These are phyloP conservation scores for Poecilia gillii DNA, from an alignment of 2,797 vertebrate genomes.

Conservation along the genomic window DNA sequence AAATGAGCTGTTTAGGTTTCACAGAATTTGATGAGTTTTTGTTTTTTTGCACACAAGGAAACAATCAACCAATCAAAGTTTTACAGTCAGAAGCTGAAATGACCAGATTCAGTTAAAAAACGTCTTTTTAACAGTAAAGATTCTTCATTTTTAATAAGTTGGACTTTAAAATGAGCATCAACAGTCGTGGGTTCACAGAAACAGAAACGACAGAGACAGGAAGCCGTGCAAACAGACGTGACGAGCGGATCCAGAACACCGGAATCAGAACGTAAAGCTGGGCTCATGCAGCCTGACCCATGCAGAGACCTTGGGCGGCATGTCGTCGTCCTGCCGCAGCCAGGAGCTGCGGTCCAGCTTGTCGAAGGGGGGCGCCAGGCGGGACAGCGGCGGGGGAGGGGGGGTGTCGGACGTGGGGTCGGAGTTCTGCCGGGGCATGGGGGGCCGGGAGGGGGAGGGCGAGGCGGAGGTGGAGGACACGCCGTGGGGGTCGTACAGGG, in stretches of 20 bases:
- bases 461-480: constrained; percentile 92
- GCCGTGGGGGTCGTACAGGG: constrained; percentile 95
- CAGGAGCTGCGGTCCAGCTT: constrained; percentile 97
- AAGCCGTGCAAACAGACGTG: background rate
- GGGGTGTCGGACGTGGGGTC: constrained; percentile 99
- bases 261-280: background rate
- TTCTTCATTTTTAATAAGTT: background rate
- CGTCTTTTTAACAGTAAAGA: background rate
- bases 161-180: background rate
- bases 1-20: background rate
- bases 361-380: constrained; percentile 86
- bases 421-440: constrained; percentile 98
- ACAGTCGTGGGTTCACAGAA: background rate
- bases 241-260: background rate
- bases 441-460: constrained; percentile 92
- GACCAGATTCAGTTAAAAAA: background rate
- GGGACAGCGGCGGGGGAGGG: constrained; percentile 88
- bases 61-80: background rate
- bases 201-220: background rate
- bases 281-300: constrained; percentile 15
- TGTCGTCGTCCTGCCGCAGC: constrained; percentile 97
- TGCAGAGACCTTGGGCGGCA: constrained; percentile 93
- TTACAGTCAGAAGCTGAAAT: background rate
- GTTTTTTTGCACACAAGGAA: background rate
- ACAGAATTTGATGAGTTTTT: too few species aligned